phyloP scores from a whole-genome alignment of 1,140 invertebrate genomes.

The Meteorus sp. region DNA sequence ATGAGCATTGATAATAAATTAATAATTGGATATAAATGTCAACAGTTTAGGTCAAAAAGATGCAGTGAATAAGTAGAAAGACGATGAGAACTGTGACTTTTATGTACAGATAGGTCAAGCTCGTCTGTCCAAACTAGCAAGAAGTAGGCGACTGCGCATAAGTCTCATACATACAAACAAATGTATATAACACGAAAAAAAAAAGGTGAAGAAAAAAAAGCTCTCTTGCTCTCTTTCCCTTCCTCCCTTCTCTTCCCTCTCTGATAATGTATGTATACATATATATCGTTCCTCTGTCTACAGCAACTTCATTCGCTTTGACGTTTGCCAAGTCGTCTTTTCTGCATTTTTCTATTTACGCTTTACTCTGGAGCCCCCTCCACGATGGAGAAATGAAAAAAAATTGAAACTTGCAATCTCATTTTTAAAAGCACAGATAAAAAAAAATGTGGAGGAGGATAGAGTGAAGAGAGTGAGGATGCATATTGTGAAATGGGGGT shows the following conservation, averaged over 20 bases:
- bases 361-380: slow-evolving; percentile 9
- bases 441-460: background rate
- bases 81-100: slow-evolving; percentile 5
- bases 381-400: background rate
- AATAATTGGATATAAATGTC: too few species aligned
- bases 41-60: slow-evolving; percentile 1
- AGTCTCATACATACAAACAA: background rate
- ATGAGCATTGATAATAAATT: too few species aligned
- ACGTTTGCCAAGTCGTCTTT: slow-evolving; percentile 19
- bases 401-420: slow-evolving; percentile 7
- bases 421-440: background rate
- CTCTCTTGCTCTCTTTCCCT: background rate
- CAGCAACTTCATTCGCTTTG: slow-evolving; percentile 26
- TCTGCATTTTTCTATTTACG: slow-evolving; percentile 22
- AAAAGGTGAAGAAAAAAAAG: slow-evolving; percentile 1
- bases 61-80: slow-evolving; percentile 5
- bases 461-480: background rate
- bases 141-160: slow-evolving; percentile 10
- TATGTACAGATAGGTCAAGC: slow-evolving; percentile 25
- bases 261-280: background rate
- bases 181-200: slow-evolving; percentile 15
- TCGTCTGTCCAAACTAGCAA: slow-evolving; percentile 20
- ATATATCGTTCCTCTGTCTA: background rate
- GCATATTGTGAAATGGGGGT: background rate
- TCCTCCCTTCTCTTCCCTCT: background rate